Evolutionary conservation across 2,113 vertebrate species (phyloP), one percentile per base, ranked within the genome.

Genomic region (Cricetomys ansorgei): DNA sequence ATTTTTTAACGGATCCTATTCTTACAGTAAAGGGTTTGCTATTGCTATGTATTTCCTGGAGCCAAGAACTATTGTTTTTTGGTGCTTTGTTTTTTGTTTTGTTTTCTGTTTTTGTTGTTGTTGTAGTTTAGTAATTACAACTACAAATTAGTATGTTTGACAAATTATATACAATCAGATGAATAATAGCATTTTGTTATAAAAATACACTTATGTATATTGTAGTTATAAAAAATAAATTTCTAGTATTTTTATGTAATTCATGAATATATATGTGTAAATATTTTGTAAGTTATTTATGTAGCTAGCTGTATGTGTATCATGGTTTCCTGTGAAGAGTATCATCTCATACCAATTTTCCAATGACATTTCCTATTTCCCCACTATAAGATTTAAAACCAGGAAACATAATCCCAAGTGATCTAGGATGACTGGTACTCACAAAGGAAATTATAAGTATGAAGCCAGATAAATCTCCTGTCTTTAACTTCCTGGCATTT

Each of bases 1-100:
- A 77, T 93, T 97, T 77, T 98, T 94, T 94, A 98, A 98, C 73
- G 29, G 13, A 48, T 95, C 62, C 17, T 96, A 6, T 45, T 98
- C 23, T 96, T 96, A 92, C 3, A 64, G 95, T 75, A 94, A 97
- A 95, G 16, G 1, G n/a, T 81, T 97, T 85, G 21, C 34, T 92
- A 27, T 91, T 64, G 21, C 34, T 92, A 27, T 91, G 57, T 96
- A 5, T 92, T 96, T 96, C 21, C 37, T 89, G 69, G 89, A 95
- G 65, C 59, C 48, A 97, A 94, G 13, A 94, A 37, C 25, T 91
- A 45, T 69, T 79, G n/a, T 37, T n/a, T 80, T 76, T 94, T 91
- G 59, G 21, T 64, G n/a, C n/a, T n/a, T 29, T 77, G 31, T 45
- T 79, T 73, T n/a, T 45, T 27, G 23, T 29, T 75, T 40, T n/a